A percentile compares a stretch with the other conserved stretches of the same genome.
Conservation (phyloP, 2,113 vertebrate species). For the Fregetta grallaria region DNA sequence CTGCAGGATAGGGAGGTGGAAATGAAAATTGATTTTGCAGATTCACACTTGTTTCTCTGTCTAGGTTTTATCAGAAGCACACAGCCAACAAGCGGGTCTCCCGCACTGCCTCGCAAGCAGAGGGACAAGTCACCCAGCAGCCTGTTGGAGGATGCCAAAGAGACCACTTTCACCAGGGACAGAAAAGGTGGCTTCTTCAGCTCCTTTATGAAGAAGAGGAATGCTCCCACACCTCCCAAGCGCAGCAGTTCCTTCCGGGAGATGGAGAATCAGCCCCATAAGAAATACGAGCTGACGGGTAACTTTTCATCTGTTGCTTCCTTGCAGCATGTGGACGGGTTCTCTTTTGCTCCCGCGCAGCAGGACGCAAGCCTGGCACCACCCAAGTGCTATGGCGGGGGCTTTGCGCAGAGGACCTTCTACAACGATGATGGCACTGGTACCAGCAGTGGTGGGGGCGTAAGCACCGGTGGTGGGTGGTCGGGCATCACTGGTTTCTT, state of each 20-base stretch:
- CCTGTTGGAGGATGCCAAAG: conserved; percentile 89
- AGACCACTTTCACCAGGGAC: conserved; percentile 94
- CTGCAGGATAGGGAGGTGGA: background rate
- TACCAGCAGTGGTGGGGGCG: conserved; percentile 74
- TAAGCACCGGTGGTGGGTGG: conserved; percentile 87
- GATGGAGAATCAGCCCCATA: conserved; percentile 96
- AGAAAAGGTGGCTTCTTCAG: conserved; percentile 98
- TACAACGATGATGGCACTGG: conserved; percentile 71
- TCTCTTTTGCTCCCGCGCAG: conserved; percentile 85
- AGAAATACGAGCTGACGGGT: conserved; percentile 93
- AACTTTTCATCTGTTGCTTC: conserved; percentile 81
- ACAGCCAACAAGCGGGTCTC: conserved; percentile 82
- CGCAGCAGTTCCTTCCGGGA: conserved; percentile 96
- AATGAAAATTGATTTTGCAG: background rate
- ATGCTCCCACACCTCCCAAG: conserved; percentile 91
- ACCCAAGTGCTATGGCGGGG: conserved; percentile 89
- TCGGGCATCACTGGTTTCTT: conserved; percentile 95
- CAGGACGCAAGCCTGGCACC: conserved; percentile 83
- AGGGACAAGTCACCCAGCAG: conserved; percentile 93
- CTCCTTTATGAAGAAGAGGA: conserved; percentile 98
- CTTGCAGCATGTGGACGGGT: conserved; percentile 85
- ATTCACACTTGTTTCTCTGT: background rate
- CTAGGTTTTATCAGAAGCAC: conserved; percentile 82
- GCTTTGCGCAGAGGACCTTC: conserved; percentile 88
- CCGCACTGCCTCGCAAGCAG: conserved; percentile 93